A percentile compares a stretch with the other conserved stretches of the same genome.
Conservation (phyloP, 1,140 invertebrate genomes). For the Saxidomus purpurata region DNA sequence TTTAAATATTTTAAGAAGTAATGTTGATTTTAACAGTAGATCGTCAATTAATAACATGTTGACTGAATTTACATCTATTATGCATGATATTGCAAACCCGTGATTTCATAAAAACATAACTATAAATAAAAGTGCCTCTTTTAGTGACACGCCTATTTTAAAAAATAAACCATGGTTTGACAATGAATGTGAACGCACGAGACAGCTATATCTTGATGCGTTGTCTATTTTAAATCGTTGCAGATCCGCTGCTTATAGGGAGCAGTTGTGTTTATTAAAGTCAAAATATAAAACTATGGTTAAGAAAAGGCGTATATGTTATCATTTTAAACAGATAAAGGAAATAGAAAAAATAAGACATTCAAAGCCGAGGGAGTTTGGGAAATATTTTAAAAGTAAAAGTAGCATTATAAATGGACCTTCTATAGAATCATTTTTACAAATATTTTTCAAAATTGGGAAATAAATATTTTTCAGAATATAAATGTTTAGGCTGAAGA, state of each 20-base stretch:
- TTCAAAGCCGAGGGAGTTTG: background rate
- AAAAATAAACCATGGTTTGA: too few species aligned
- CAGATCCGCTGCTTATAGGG: background rate
- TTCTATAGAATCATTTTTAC: background rate
- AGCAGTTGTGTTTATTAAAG: background rate
- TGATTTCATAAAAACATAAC: too few species aligned
- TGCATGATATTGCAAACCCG: too few species aligned
- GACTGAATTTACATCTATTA: too few species aligned
- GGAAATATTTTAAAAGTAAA: background rate
- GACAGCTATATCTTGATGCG: background rate
- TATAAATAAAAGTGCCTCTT: too few species aligned
- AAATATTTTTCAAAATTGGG: slow-evolving; percentile 12
- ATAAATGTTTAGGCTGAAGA: background rate
- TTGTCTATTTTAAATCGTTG: background rate
- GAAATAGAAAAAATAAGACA: background rate
- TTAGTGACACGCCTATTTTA: too few species aligned
- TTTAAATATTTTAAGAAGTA: background rate
- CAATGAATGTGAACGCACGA: background rate
- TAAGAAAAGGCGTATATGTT: background rate
- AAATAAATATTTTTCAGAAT: slow-evolving; percentile 11
- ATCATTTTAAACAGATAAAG: background rate
- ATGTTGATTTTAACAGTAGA: too few species aligned
- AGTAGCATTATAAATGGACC: background rate
- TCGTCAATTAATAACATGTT: too few species aligned
- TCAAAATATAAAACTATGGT: background rate